Evolutionary conservation across 1,140 invertebrate genomes (phyloP).

Genomic region (Zaprionus capensis): DNA sequence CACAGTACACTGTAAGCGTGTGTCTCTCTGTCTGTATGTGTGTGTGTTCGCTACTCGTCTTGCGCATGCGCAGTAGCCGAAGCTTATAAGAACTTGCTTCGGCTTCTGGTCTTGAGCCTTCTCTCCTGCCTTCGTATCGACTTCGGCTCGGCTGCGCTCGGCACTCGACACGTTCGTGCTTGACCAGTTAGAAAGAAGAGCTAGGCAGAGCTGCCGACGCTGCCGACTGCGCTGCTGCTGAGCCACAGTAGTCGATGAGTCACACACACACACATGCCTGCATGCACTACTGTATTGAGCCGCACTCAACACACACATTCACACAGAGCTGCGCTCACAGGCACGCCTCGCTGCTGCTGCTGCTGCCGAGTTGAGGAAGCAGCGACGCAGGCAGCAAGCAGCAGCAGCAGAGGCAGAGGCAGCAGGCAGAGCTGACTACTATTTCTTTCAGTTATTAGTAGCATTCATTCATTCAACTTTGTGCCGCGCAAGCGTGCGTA

Average conservation of each 20-base stretch:
- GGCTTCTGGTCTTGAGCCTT: constrained; percentile 80
- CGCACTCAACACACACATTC: constrained; percentile 33
- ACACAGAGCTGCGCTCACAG: constrained; percentile 14
- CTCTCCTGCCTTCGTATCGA: constrained; percentile 41
- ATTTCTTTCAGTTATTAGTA: constrained; percentile 83
- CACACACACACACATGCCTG: constrained; percentile 52
- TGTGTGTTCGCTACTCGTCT: constrained; percentile 56
- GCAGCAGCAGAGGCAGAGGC: constrained; percentile 42
- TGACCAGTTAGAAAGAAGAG: constrained; percentile 65
- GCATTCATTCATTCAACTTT: constrained; percentile 82
- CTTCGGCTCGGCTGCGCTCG: constrained; percentile 49
- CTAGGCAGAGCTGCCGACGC: constrained; percentile 47
- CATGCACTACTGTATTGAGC: constrained; percentile 49
- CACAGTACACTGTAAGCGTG: constrained; percentile 8
- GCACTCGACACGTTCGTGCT: constrained; percentile 36
- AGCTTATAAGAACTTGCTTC: constrained; percentile 76
- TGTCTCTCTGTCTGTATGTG: neutral
- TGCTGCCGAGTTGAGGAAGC: constrained; percentile 48
- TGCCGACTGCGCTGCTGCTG: constrained; percentile 33
- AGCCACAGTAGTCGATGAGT: constrained; percentile 65
- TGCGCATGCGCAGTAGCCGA: constrained; percentile 77
- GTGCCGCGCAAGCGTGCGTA: constrained; percentile 81
- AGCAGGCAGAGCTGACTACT: constrained; percentile 71
- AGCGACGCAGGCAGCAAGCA: constrained; percentile 58
- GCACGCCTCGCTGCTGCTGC: constrained; percentile 56